Conservation (phyloP, 2,888 invertebrate genomes). For the Apodemia hepburni region DNA sequence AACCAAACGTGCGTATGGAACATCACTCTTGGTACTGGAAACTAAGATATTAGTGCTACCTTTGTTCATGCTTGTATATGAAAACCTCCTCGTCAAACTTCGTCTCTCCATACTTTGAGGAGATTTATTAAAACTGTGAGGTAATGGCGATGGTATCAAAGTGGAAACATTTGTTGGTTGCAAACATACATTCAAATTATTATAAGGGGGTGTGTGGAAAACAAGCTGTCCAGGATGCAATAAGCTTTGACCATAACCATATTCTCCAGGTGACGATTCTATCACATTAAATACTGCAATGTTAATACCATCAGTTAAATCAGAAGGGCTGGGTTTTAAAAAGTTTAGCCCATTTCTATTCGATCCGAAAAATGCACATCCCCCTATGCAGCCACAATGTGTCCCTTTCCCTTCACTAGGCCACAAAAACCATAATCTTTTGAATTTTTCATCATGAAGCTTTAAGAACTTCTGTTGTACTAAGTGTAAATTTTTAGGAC, state of each 20-base stretch:
- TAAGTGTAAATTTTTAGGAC: constrained; percentile 87
- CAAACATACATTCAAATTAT: constrained; percentile 86
- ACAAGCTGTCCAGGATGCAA: constrained; percentile 92
- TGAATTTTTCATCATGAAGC: constrained; percentile 90
- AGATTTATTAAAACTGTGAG: constrained; percentile 61
- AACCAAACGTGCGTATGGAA: constrained; percentile 90
- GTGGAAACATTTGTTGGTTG: constrained; percentile 81
- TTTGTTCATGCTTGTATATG: constrained; percentile 70
- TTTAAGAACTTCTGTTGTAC: constrained; percentile 91
- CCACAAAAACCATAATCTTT: constrained; percentile 97
- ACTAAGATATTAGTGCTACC: constrained; percentile 65
- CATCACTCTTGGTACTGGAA: constrained; percentile 80
- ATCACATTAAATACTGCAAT: constrained; percentile 87
- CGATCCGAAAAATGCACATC: constrained; percentile 95
- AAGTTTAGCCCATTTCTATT: constrained; percentile 94
- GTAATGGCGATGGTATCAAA: constrained; percentile 65
- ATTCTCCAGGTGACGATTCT: constrained; percentile 89
- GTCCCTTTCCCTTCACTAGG: constrained; percentile 84
- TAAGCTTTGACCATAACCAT: constrained; percentile 96
- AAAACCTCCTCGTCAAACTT: constrained; percentile 70
- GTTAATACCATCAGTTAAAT: constrained; percentile 90
- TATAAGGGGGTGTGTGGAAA: constrained; percentile 94
- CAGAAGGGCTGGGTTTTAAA: constrained; percentile 91
- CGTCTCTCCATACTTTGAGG: constrained; percentile 62
- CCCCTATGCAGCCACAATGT: constrained; percentile 97